phyloP scores from a whole-genome alignment of 2,113 vertebrate genomes.

The Perca flavescens region DNA sequence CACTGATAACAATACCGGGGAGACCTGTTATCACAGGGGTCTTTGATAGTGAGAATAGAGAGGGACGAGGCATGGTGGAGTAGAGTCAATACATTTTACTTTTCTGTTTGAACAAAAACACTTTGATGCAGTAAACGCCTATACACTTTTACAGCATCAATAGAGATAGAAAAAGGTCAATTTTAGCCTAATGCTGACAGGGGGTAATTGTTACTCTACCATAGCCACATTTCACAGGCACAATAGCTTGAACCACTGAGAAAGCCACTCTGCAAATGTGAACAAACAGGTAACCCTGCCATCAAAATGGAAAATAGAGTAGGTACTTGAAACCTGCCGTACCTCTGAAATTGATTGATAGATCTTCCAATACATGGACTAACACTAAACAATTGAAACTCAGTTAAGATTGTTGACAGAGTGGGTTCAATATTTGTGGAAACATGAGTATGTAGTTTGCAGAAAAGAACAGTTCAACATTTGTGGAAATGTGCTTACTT shows the following conservation, averaged over 20 bases:
- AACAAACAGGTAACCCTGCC: not conserved
- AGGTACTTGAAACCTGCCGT: not conserved
- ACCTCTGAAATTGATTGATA: not conserved
- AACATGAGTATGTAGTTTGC: not conserved
- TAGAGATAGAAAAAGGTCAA: constrained; percentile 30
- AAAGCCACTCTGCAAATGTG: not conserved
- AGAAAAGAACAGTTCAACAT: not conserved
- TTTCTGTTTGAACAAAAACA: constrained; percentile 52
- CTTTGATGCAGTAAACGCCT: constrained; percentile 28
- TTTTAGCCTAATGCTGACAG: constrained; percentile 22
- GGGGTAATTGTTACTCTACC: not conserved
- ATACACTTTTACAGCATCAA: constrained; percentile 26
- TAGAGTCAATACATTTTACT: constrained; percentile 54
- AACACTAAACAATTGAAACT: not conserved
- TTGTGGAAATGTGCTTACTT: not conserved
- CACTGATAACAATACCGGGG: constrained; percentile 58
- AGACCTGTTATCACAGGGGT: constrained; percentile 65
- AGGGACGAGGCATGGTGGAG: constrained; percentile 47
- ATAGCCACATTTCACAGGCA: not conserved
- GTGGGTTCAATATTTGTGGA: not conserved
- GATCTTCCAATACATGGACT: not conserved
- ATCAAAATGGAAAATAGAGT: not conserved
- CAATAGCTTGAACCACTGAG: not conserved
- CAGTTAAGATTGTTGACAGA: not conserved
- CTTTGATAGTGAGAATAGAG: constrained; percentile 66